Evolutionary conservation across 2,113 vertebrate genomes (phyloP), one percentile per base, ranked within the genome.

Genomic region (Mesocricetus auratus): DNA sequence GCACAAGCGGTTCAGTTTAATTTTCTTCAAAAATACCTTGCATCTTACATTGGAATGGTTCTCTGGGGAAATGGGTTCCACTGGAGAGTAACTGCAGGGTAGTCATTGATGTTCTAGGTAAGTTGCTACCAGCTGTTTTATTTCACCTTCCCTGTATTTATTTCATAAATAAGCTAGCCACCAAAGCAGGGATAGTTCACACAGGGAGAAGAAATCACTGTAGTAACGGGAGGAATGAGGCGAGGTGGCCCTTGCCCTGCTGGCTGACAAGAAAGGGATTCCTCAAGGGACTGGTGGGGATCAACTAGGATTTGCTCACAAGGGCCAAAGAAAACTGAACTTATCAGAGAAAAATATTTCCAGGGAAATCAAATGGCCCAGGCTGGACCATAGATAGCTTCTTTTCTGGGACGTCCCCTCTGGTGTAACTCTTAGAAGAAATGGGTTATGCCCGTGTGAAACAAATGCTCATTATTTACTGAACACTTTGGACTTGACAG

Each of bases 21-120:
- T 92, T 97, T 95, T 95, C 91, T 95, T 47, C 60, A 86, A 89
- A 93, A 91, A 58, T 64, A 69, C 3, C 89, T 95, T 93, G 56
- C 19, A 39, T 66, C 36, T 75, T 96, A 83, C 73, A 71, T 33
- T 66, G 81, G 71, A 77, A 92, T 16, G 33, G 53, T 89, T 93
- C 86, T 93, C 93, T 69, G 81, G 75, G 47, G 91, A 92, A 78
- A 90, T 1, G 0, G 15, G 3, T 77, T 96, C 64, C 31, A 64
- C 93, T 89, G 91, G 77, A 94, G 82, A 86, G n/a, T 78, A 81
- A 88, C 95, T 96, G 82, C 42, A 93, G 60, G 68, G 29, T 3
- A 68, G 19, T 90, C 75, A 60, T 21, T 42, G 81, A 89, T 73
- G 60, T 68, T 86, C 33, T 95, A 68, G 77, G 47, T 78, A 95